A percentile compares a stretch with the other conserved stretches of the same genome.
Evolutionary conservation across 2,797 vertebrate genomes (phyloP).

Genomic region (Tapera naevia): DNA sequence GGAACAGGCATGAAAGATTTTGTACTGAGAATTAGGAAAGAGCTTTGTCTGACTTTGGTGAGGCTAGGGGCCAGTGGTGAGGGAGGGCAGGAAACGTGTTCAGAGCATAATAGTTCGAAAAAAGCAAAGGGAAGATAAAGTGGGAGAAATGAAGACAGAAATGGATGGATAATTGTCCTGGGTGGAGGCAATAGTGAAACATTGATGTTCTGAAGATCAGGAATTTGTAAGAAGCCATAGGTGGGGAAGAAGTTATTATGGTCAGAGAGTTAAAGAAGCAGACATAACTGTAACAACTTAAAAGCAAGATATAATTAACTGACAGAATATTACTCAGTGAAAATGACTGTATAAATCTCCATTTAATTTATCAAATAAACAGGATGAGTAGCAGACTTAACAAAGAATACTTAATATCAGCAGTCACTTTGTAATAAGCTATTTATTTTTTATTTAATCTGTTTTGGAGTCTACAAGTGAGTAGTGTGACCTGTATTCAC

Average conservation of each 20-base stretch:
- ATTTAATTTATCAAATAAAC: not conserved
- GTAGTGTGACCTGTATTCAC: not conserved
- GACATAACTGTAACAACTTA: not conserved
- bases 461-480: not conserved
- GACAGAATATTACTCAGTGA: not conserved
- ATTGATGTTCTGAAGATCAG: not conserved
- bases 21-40: not conserved
- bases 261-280: not conserved
- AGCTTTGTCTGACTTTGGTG: not conserved
- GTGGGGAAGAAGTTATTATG: slow-evolving; percentile 1
- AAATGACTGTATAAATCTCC: not conserved
- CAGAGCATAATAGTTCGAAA: not conserved
- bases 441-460: not conserved
- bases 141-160: slow-evolving; percentile 28
- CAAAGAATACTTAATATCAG: not conserved
- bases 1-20: not conserved
- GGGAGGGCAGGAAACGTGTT: not conserved
- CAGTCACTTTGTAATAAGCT: not conserved
- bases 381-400: not conserved
- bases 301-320: not conserved
- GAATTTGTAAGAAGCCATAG: not conserved
- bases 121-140: slow-evolving; percentile 7
- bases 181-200: slow-evolving; percentile 3
- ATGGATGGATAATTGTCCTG: not conserved
- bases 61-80: not conserved